Percentiles rank a stretch among this genome's conserved stretches.
These are phyloP conservation scores for Drosophila peninsularis DNA, from an alignment of 2,888 invertebrate species.

Conservation along the genomic window DNA sequence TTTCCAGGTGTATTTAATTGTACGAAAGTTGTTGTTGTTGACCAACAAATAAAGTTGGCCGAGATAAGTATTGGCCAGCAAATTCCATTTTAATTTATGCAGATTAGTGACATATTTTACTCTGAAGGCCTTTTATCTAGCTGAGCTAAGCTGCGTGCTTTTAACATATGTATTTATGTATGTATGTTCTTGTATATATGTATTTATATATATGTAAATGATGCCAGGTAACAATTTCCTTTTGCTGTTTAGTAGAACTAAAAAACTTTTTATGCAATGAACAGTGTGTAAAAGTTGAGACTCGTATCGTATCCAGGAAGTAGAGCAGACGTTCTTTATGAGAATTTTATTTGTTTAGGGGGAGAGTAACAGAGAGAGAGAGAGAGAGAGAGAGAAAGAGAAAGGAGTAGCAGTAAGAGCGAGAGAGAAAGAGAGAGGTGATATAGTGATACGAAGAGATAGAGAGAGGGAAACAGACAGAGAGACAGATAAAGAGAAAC, in stretches of 20 bases:
- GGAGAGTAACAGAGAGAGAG: not conserved
- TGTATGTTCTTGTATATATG: not conserved
- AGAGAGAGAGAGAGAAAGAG: not conserved
- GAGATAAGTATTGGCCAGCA: not conserved
- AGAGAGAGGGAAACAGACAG: too few species aligned
- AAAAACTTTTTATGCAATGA: not conserved
- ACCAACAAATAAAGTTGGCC: not conserved
- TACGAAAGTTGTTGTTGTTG: not conserved
- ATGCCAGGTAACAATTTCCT: not conserved
- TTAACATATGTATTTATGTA: not conserved
- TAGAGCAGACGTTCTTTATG: not conserved
- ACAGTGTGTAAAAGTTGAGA: not conserved
- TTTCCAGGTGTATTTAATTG: conserved; percentile 3
- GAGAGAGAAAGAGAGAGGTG: too few species aligned
- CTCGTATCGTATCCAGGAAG: not conserved
- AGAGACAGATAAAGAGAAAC: too few species aligned
- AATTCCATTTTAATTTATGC: conserved; percentile 10
- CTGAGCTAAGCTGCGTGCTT: not conserved
- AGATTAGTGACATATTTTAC: conserved; percentile 2
- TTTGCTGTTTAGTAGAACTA: not conserved
- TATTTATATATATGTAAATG: too few species aligned
- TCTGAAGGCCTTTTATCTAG: not conserved
- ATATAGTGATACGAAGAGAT: too few species aligned
- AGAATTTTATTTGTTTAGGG: too few species aligned
- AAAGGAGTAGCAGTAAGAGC: too few species aligned